phyloP scores from a whole-genome alignment of 1,140 invertebrate species.

The Apolygus lucorum region DNA sequence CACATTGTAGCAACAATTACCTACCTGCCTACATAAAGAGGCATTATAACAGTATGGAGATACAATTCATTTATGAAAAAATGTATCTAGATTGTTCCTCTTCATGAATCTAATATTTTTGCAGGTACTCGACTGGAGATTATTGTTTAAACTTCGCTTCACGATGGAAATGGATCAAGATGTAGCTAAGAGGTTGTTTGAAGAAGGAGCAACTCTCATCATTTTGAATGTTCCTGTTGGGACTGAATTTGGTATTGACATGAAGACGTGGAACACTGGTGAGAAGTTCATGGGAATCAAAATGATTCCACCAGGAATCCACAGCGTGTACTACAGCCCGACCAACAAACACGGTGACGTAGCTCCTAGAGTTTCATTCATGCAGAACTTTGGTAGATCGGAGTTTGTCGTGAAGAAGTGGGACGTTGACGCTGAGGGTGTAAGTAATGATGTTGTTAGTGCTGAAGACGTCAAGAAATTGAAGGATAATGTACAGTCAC shows the following conservation, averaged over 20 bases:
- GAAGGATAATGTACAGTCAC: constrained; percentile 59
- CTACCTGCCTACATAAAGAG: too few species aligned
- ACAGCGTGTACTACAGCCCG: constrained; percentile 73
- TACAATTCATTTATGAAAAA: too few species aligned
- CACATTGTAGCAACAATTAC: too few species aligned
- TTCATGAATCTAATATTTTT: too few species aligned
- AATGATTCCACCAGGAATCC: constrained; percentile 96
- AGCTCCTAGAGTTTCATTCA: constrained; percentile 75
- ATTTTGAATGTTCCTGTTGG: constrained; percentile 74
- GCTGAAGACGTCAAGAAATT: constrained; percentile 52
- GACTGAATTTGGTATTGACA: constrained; percentile 94
- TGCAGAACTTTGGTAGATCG: constrained; percentile 70
- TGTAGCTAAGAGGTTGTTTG: constrained; percentile 63
- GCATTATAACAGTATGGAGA: too few species aligned
- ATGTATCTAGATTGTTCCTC: too few species aligned
- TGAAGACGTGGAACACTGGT: constrained; percentile 87
- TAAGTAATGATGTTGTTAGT: constrained; percentile 48
- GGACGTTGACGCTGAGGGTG: constrained; percentile 61
- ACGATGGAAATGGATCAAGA: constrained; percentile 58
- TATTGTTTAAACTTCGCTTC: neutral
- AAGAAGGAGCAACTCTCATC: constrained; percentile 72
- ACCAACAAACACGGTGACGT: constrained; percentile 46
- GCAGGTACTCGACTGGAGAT: too few species aligned
- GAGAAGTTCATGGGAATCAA: constrained; percentile 91
- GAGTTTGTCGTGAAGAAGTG: constrained; percentile 84